Evolutionary conservation across 2,888 invertebrate genomes (phyloP).

Genomic region (Isoperla grammatica): DNA sequence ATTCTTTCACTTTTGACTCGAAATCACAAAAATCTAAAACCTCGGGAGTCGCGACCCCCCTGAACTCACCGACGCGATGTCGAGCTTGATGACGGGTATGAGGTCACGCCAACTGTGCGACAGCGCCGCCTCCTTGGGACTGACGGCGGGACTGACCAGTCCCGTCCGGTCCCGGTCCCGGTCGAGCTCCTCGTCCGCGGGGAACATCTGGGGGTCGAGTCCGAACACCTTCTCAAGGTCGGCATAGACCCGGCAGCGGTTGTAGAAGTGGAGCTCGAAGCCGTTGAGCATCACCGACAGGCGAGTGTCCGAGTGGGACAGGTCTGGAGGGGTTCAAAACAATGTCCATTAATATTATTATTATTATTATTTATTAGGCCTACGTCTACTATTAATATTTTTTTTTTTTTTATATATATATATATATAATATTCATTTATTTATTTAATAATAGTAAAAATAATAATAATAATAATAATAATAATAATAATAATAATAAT

Average conservation of each 20-base stretch:
- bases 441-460: no score
- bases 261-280: constrained; percentile 92
- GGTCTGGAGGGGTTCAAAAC: constrained; percentile 55
- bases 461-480: no score
- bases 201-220: constrained; percentile 70
- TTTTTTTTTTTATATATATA: no score
- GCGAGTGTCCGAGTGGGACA: constrained; percentile 91
- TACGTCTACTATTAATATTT: no score
- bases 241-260: constrained; percentile 81
- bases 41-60: background rate
- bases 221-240: constrained; percentile 83
- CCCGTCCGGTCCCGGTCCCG: background rate
- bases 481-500: background rate
- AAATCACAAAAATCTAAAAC: constrained; percentile 15
- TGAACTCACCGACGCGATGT: constrained; percentile 70
- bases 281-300: constrained; percentile 88
- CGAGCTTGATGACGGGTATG: constrained; percentile 93
- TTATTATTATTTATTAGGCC: constrained; percentile 5
- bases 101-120: constrained; percentile 91
- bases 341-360: constrained; percentile 13
- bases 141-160: background rate
- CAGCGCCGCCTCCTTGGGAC: constrained; percentile 64
- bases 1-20: no score
- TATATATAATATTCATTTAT: no score
- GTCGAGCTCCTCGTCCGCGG: constrained; percentile 44